phyloP scores from a whole-genome alignment of 2,113 vertebrate species.

The Chiloscyllium plagiosum region DNA sequence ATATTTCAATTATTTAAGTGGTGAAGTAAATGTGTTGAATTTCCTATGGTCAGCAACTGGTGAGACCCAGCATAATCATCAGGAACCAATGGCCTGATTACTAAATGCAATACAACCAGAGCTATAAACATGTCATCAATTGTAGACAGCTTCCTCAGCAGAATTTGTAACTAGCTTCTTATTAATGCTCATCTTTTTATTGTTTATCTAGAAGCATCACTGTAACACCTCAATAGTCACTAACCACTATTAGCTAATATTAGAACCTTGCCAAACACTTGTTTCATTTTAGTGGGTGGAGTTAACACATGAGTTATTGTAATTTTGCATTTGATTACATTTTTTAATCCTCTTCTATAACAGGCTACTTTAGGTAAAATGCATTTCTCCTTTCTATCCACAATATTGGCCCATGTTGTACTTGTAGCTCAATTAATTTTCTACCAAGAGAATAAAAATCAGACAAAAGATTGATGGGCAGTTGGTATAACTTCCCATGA shows the following conservation, averaged over 20 bases:
- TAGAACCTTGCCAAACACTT: neutral
- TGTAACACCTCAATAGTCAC: neutral
- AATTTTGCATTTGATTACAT: neutral
- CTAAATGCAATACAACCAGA: neutral
- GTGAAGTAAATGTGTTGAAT: neutral
- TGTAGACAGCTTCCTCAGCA: constrained; percentile 26
- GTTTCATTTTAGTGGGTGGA: neutral
- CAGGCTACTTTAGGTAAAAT: neutral
- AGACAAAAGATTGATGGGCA: constrained; percentile 19
- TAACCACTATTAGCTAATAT: neutral
- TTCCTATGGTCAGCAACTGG: neutral
- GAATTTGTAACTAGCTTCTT: neutral
- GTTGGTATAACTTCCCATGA: constrained; percentile 25
- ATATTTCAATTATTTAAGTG: too few species aligned
- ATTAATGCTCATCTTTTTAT: constrained; percentile 20
- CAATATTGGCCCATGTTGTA: neutral
- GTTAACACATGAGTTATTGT: neutral
- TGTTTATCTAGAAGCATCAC: constrained; percentile 7
- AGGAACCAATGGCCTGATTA: neutral
- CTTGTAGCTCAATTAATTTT: constrained; percentile 11
- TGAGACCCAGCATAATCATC: neutral
- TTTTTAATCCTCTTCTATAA: neutral
- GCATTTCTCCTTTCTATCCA: neutral
- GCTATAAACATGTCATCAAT: constrained; percentile 15
- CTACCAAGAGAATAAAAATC: neutral